Percentiles rank a stretch among this genome's conserved stretches.
Conservation (phyloP, 2,797 vertebrate genomes). For the Tarsius wallacei region DNA sequence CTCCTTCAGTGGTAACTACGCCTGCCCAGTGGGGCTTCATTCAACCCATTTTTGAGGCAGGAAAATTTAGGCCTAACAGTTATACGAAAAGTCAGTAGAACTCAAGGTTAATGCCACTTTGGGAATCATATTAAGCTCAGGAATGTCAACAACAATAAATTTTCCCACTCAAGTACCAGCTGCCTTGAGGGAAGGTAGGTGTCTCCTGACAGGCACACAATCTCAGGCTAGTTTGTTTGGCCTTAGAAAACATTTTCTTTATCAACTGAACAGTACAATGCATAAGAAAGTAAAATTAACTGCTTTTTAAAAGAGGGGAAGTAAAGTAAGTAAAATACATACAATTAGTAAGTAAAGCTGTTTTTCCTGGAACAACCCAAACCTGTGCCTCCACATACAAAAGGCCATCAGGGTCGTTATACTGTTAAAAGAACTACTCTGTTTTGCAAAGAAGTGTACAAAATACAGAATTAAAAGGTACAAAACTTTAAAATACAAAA, state of each 20-base stretch:
- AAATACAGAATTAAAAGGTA: not conserved
- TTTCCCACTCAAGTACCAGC: not conserved
- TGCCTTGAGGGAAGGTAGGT: constrained; percentile 24
- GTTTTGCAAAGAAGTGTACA: not conserved
- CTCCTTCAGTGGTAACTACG: not conserved
- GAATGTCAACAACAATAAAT: not conserved
- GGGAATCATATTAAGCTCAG: constrained; percentile 20
- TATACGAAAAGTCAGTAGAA: not conserved
- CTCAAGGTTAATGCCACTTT: constrained; percentile 17
- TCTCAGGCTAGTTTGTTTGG: constrained; percentile 17
- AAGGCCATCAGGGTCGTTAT: not conserved
- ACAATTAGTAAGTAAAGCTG: not conserved
- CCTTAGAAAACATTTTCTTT: constrained; percentile 65
- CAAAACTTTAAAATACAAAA: not conserved
- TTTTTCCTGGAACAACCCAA: not conserved
- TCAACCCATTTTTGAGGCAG: not conserved
- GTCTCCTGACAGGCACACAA: constrained; percentile 17
- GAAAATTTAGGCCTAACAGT: constrained; percentile 44
- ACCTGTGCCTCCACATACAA: not conserved
- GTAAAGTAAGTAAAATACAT: not conserved
- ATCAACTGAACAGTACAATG: not conserved
- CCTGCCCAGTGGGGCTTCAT: not conserved
- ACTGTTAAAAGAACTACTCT: not conserved
- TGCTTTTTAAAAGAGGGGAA: not conserved
- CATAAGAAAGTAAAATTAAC: not conserved